Base-by-base conservation (phyloP, 1,140 invertebrate species). In the Myzus persicae region DNA sequence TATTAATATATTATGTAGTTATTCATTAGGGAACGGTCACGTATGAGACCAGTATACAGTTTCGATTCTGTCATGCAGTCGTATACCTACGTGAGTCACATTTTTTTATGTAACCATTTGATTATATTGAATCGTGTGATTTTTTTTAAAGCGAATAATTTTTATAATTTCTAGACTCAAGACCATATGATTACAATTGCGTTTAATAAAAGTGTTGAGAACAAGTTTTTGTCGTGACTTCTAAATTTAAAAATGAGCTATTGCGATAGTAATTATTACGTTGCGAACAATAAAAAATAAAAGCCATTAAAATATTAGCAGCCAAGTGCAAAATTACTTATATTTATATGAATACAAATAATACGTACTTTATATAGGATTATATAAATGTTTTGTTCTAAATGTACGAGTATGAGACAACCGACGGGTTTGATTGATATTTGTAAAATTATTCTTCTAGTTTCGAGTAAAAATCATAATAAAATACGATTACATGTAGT, bases 211-310 rank as follows among this genome's bases (percentile, higher is more conserved):
- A 76, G 59, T 6, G n/a, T 4, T n/a, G 18, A 59, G 46, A 51
- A n/a, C 59, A 76, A 76, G 59, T 76, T 76, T 76, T n/a, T 76
- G 31, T n/a, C 59, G n/a, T n/a, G 59, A 76, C 59, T 76, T 76
- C 14, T 1, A 76, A 76, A 76, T 36, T 76, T 76, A 76, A 76
- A 76, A 76, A 76, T 76, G 14, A n/a, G 14, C 59, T n/a, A n/a
- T 76, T 76, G 31, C n/a, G 31, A 76, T n/a, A 36, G 14, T 76
- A 76, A 76, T 76, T 76, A 76, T 76, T n/a, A 76, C 59, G 14
- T 36, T 76, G 20, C 14, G n/a, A 76, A 76, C 31, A n/a, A 76
- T 76, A 76, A n/a, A 67, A 76, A 76, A 76, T 18, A 6, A 76
- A 76, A 76, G 11, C 59, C 31, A 76, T 76, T 76, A 76, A 76